Conservation (phyloP, 2,888 invertebrate genomes). For the Drosophila engyochracea region DNA sequence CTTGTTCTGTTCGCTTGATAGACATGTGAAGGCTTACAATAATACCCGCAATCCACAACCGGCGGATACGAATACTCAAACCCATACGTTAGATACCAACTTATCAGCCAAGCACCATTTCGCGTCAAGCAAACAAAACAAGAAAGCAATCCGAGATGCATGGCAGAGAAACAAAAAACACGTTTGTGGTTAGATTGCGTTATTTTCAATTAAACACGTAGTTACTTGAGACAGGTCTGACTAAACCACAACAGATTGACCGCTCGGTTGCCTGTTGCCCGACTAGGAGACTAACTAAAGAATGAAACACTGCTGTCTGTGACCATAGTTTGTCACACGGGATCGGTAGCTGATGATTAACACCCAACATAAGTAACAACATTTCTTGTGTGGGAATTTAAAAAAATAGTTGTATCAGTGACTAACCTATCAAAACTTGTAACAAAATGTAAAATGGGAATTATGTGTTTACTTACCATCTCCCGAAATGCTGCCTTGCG, state of each 20-base stretch:
- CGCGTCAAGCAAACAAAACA: slow-evolving; percentile 26
- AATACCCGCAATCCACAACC: slow-evolving; percentile 35
- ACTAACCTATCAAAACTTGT: not conserved
- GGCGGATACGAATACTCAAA: slow-evolving; percentile 35
- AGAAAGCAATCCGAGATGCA: slow-evolving; percentile 31
- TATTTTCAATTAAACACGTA: slow-evolving; percentile 68
- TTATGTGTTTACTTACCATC: slow-evolving; percentile 83
- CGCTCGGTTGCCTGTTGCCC: slow-evolving; percentile 29
- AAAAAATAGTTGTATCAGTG: not conserved
- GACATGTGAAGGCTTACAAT: slow-evolving; percentile 34
- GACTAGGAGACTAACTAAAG: slow-evolving; percentile 11
- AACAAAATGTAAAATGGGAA: not conserved
- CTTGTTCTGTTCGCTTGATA: slow-evolving; percentile 18
- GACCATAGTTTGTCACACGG: slow-evolving; percentile 29
- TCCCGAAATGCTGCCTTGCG: slow-evolving; percentile 85
- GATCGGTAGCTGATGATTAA: slow-evolving; percentile 18
- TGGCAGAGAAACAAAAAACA: slow-evolving; percentile 52
- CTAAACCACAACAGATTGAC: slow-evolving; percentile 62
- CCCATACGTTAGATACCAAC: slow-evolving; percentile 12
- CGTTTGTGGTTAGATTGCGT: slow-evolving; percentile 55
- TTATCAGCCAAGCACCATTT: slow-evolving; percentile 28
- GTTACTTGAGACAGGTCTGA: slow-evolving; percentile 58
- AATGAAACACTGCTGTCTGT: slow-evolving; percentile 1
- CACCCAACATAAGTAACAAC: slow-evolving; percentile 5
- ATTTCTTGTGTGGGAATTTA: slow-evolving; percentile 9